Evolutionary conservation across 2,888 invertebrate species (phyloP), one percentile per base, ranked within the genome.

Genomic region (Melinopterus prodromus): DNA sequence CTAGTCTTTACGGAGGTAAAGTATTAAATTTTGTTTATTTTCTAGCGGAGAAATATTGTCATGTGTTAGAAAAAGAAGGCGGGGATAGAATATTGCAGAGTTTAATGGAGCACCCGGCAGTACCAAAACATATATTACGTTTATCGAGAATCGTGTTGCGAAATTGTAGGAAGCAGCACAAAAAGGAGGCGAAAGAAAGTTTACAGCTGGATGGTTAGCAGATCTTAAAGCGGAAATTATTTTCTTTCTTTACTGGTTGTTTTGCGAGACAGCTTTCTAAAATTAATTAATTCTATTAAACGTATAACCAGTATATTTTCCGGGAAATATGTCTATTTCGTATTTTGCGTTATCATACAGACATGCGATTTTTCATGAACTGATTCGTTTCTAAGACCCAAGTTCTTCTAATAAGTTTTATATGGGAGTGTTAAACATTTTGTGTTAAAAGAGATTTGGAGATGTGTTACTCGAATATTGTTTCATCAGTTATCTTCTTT

Each of bases 1-100:
- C 80, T 77, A 69, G 71, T 72, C 71, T 53, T n/a, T 79, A 53
- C 26, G 74, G 78, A 16, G 35, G 16, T 71, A 16, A 69, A 37
- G 71, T 77, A 26, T 69, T 78, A 26, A 15, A 2, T 77, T 77
- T 36, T n/a, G 16, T 71, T 71, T 71, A 15, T 71, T 26, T 53
- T 91, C 35, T 89, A 98, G 98, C 98, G 70, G 94, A 94, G 80
- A 98, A 98, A 90, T 99, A 99, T 90, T 99, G 98, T 89, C 91
- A 92, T 82, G 91, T 98, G 86, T 94, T 99, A 72, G 94, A 95
- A 85, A 92, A 93, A 72, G 99, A 99, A 90, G 95, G 95, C 69
- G 99, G 99, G 0, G 88, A 97, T 77, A 90, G 91, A 70, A 91
- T 97, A 81, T 90, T 99, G 71, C 90, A 92, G 80, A 92, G 93